Evolutionary conservation across 2,888 invertebrate species (phyloP), one percentile per base, ranked within the genome.

Genomic region (Cerastis rubricosa): DNA sequence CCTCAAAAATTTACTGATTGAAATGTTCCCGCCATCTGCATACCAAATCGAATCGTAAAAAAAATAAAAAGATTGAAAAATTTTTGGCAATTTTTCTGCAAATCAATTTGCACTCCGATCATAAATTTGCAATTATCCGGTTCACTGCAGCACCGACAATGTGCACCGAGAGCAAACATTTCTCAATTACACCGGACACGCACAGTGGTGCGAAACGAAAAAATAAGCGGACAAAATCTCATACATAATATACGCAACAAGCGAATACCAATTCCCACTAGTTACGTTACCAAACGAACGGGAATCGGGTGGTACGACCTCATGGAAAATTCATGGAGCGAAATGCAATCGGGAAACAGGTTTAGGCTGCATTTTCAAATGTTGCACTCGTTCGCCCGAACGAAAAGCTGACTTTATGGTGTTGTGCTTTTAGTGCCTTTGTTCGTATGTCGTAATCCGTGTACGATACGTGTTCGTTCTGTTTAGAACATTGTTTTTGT

Each of bases 201-300:
- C 91, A 93, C 95, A 94, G 91, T 93, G 94, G 93, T 89, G 85
- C 89, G 89, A 85, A 85, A 79, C 86, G 89, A 94, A 96, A 95
- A 96, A 96, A 95, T 92, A 92, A 93, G 91, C 91, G 92, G 91
- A 94, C 95, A 94, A 94, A 95, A 94, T 93, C 95, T 93, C 95
- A 94, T 96, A 90, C 92, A 96, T 96, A 93, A 95, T 96, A 90
- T 88, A 96, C 92, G 92, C 91, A 93, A 95, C 95, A 94, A 92
- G 93, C 94, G 94, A 87, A 92, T 91, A 94, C 94, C 95, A 94
- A 94, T 95, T 94, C 94, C 93, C 93, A 92, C 94, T 95, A 96
- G 95, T 95, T 94, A 94, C 92, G 89, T 78, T 88, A 90, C 89
- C 90, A 85, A 90, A 90, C 91, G 91, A 91, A 91, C 90, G 90